Percentiles rank a stretch among this genome's conserved stretches.
These are phyloP conservation scores for Euphonia xanthogaster DNA, from an alignment of 2,797 vertebrate genomes.

Conservation along the genomic window DNA sequence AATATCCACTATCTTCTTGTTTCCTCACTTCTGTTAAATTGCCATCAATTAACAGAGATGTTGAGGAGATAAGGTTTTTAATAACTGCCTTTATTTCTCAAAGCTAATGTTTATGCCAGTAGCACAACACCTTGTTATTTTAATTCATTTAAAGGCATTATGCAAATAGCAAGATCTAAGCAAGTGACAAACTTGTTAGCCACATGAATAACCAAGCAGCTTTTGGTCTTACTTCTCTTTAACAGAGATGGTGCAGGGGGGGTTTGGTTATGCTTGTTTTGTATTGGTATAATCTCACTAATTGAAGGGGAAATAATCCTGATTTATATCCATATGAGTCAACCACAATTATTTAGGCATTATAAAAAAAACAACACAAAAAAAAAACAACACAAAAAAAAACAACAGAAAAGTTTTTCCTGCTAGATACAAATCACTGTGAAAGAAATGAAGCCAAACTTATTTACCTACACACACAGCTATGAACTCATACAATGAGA, in stretches of 20 bases:
- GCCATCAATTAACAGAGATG: neutral
- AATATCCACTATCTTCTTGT: neutral
- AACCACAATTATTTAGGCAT: constrained; percentile 5
- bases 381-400: neutral
- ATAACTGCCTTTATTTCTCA: neutral
- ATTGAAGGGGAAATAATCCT: constrained; percentile 12
- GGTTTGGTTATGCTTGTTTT: neutral
- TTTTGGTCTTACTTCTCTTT: neutral
- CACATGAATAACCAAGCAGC: neutral
- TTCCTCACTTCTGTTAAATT: neutral
- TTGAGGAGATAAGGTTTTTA: constrained; percentile 17
- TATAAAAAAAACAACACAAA: neutral
- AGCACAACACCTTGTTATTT: neutral
- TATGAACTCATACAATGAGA: neutral
- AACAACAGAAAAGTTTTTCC: neutral
- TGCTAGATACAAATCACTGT: constrained; percentile 9
- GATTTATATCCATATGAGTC: neutral
- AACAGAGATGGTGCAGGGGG: neutral
- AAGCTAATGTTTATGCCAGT: neutral
- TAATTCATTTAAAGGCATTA: neutral
- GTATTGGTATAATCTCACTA: neutral
- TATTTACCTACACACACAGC: neutral
- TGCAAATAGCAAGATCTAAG: constrained; percentile 51
- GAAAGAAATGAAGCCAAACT: neutral
- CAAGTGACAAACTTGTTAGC: neutral